A percentile compares a stretch with the other conserved stretches of the same genome.
These are phyloP conservation scores for Sipha maydis DNA, from an alignment of 2,888 invertebrate species.

Conservation along the genomic window DNA sequence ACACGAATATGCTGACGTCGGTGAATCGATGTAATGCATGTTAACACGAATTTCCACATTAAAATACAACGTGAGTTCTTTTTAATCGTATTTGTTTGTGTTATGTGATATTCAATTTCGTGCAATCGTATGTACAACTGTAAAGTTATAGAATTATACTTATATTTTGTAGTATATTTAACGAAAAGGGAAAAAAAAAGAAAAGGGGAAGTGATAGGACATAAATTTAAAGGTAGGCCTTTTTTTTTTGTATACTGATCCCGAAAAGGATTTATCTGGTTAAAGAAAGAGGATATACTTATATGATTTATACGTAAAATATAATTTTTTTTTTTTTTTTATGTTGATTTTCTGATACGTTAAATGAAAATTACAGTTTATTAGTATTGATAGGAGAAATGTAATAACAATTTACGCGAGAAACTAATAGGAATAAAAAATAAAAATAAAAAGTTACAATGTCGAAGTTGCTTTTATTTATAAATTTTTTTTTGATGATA, in stretches of 20 bases:
- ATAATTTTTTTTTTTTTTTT: slow-evolving; percentile 10
- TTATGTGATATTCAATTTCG: not conserved
- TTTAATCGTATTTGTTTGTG: too few species aligned
- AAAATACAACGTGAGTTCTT: too few species aligned
- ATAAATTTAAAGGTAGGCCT: slow-evolving; percentile 25
- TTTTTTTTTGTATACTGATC: slow-evolving; percentile 20
- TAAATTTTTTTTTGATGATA: too few species aligned
- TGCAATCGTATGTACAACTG: not conserved
- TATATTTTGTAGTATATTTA: not conserved
- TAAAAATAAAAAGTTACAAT: too few species aligned
- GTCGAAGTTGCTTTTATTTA: too few species aligned
- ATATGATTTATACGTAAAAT: not conserved
- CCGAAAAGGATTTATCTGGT: slow-evolving; percentile 11
- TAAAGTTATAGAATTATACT: not conserved
- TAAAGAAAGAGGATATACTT: not conserved
- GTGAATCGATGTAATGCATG: too few species aligned
- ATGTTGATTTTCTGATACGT: slow-evolving; percentile 13
- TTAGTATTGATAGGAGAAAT: not conserved
- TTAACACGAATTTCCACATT: too few species aligned
- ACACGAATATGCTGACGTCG: too few species aligned
- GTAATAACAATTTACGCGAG: too few species aligned
- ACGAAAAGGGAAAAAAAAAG: not conserved
- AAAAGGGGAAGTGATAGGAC: slow-evolving; percentile 13
- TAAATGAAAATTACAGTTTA: not conserved
- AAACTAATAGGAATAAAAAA: too few species aligned